A percentile compares a stretch with the other conserved stretches of the same genome.
Evolutionary conservation across 1,140 invertebrate species (phyloP).

Genomic region (Habropoda laboriosa): DNA sequence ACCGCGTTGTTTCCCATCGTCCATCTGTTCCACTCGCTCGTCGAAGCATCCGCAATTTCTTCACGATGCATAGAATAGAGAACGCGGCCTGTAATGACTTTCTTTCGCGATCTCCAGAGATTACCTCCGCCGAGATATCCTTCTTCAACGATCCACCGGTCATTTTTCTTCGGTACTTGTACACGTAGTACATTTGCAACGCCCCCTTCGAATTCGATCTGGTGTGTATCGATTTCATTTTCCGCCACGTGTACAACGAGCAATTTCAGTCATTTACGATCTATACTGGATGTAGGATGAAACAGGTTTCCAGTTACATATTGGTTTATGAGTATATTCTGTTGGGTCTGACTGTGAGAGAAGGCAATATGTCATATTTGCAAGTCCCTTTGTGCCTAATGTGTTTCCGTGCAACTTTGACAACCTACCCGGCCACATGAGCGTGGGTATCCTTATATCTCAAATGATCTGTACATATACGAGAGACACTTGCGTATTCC

Average conservation of each 20-base stretch:
- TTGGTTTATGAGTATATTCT: no score
- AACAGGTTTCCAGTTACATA: background rate
- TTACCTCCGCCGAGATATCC: background rate
- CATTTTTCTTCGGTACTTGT: background rate
- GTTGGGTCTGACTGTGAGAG: no score
- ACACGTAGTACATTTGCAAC: no score
- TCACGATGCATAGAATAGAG: background rate
- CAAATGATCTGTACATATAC: background rate
- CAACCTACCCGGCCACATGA: conserved; percentile 9
- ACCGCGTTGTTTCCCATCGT: conserved; percentile 38
- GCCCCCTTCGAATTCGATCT: no score
- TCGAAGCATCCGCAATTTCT: conserved; percentile 11
- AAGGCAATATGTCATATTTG: background rate
- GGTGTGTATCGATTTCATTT: background rate
- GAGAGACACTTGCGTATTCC: background rate
- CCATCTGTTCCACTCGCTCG: conserved; percentile 41
- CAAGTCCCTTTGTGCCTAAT: background rate
- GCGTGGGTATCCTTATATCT: conserved; percentile 13
- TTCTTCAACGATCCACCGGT: background rate
- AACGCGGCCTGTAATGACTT: conserved; percentile 27
- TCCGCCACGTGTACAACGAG: background rate
- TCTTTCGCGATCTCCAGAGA: conserved; percentile 2
- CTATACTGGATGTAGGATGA: no score
- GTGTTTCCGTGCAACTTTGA: background rate
- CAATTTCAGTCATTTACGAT: no score